Evolutionary conservation across 2,113 vertebrate species (phyloP).

Genomic region (Hassar affinis): DNA sequence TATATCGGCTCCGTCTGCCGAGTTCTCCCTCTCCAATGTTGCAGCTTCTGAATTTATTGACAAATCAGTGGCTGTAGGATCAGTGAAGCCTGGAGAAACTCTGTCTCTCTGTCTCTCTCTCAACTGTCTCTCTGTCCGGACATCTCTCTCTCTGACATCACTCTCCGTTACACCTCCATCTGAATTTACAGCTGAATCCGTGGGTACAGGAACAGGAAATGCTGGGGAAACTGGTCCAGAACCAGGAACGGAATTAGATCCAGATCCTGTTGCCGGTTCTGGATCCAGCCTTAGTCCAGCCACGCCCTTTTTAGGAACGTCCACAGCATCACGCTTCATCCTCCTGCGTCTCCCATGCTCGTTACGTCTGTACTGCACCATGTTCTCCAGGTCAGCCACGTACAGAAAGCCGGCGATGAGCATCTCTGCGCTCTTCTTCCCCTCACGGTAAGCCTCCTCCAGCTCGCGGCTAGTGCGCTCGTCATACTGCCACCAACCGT

Average conservation of each 20-base stretch:
- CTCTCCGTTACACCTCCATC: not conserved
- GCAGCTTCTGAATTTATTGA: constrained; percentile 36
- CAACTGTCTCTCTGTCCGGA: constrained; percentile 20
- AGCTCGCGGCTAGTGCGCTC: constrained; percentile 91
- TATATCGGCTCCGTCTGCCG: constrained; percentile 85
- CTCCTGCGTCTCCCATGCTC: constrained; percentile 90
- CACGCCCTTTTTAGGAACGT: constrained; percentile 97
- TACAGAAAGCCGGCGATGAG: constrained; percentile 95
- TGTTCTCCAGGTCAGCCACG: constrained; percentile 92
- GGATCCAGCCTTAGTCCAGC: constrained; percentile 91
- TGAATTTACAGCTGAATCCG: not conserved
- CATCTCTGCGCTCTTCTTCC: constrained; percentile 94
- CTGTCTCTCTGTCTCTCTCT: constrained; percentile 18
- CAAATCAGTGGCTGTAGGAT: not conserved
- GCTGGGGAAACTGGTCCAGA: constrained; percentile 35
- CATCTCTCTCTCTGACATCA: not conserved
- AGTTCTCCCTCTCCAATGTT: constrained; percentile 77
- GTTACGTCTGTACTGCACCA: constrained; percentile 96
- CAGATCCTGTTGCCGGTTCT: constrained; percentile 72
- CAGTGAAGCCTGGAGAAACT: not conserved
- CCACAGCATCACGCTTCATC: constrained; percentile 91
- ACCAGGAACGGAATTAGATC: not conserved
- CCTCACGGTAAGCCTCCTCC: constrained; percentile 90
- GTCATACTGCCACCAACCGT: constrained; percentile 98
- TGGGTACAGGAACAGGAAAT: not conserved